Conservation (phyloP, 2,797 vertebrate species). For the Fundulus diaphanus region DNA sequence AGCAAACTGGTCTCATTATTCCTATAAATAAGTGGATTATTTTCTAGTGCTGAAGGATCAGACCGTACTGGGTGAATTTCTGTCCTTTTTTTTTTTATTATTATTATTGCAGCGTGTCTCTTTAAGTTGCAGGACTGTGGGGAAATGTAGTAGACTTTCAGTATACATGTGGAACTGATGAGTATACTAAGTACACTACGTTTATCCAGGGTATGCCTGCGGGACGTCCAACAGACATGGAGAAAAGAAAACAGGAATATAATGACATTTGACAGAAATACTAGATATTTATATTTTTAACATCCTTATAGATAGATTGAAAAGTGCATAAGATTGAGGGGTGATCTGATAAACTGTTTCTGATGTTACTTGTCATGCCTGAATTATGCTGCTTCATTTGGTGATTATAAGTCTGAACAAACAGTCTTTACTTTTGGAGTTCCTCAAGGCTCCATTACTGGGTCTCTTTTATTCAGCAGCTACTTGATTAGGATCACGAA, state of each 20-base stretch:
- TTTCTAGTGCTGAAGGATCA: neutral
- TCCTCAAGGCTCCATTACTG: neutral
- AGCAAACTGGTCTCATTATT: slow-evolving; percentile 21
- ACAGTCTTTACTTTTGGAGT: neutral
- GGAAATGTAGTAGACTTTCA: slow-evolving; percentile 84
- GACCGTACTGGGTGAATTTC: slow-evolving; percentile 14
- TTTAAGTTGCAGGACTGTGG: slow-evolving; percentile 67
- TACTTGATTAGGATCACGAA: neutral
- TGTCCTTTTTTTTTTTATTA: neutral
- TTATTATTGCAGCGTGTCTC: neutral
- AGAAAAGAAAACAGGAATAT: neutral
- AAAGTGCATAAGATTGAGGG: neutral
- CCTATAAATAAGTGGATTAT: slow-evolving; percentile 12
- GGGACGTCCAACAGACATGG: slow-evolving; percentile 9
- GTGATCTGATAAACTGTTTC: neutral
- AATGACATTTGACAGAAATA: neutral
- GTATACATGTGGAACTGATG: slow-evolving; percentile 78
- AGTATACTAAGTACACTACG: slow-evolving; percentile 87
- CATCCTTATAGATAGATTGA: neutral
- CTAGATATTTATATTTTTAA: neutral
- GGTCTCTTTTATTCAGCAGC: neutral
- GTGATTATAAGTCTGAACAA: neutral
- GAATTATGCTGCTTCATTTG: neutral
- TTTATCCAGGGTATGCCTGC: slow-evolving; percentile 76
- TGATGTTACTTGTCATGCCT: no score